Conservation (phyloP, 2,797 vertebrate genomes). For the Pyrocephalus nanus region DNA sequence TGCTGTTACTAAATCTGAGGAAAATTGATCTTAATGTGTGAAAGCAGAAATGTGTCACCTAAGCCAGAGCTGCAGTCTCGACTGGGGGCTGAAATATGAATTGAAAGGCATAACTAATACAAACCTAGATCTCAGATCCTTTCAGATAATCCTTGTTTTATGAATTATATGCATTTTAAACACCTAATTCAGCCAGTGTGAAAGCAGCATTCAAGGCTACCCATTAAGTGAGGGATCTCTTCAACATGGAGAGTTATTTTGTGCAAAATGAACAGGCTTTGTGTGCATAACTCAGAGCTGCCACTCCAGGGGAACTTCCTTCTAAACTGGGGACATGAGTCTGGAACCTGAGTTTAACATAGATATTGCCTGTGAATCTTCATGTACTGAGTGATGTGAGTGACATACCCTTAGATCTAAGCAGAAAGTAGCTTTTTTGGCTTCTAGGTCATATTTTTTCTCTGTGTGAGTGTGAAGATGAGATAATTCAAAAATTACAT, state of each 20-base stretch:
- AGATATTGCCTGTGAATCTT: neutral
- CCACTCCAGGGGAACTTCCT: neutral
- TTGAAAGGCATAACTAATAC: constrained; percentile 6
- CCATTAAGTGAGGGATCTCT: neutral
- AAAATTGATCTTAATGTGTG: constrained; percentile 32
- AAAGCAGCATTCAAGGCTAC: neutral
- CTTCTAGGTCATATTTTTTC: neutral
- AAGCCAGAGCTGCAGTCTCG: neutral
- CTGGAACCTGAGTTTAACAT: neutral
- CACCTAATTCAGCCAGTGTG: neutral
- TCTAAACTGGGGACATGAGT: neutral
- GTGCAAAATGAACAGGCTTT: neutral
- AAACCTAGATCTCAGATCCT: neutral
- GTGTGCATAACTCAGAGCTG: neutral
- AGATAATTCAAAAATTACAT: neutral
- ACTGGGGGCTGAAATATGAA: neutral
- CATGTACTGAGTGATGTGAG: neutral
- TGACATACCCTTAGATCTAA: neutral
- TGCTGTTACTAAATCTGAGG: neutral
- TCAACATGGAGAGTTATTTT: neutral
- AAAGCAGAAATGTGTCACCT: constrained; percentile 33
- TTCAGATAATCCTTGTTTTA: neutral
- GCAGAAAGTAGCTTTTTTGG: neutral
- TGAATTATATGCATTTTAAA: neutral
- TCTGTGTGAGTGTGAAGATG: neutral